Conservation (phyloP, 2,888 invertebrate genomes). For the Drosophila borborema region DNA sequence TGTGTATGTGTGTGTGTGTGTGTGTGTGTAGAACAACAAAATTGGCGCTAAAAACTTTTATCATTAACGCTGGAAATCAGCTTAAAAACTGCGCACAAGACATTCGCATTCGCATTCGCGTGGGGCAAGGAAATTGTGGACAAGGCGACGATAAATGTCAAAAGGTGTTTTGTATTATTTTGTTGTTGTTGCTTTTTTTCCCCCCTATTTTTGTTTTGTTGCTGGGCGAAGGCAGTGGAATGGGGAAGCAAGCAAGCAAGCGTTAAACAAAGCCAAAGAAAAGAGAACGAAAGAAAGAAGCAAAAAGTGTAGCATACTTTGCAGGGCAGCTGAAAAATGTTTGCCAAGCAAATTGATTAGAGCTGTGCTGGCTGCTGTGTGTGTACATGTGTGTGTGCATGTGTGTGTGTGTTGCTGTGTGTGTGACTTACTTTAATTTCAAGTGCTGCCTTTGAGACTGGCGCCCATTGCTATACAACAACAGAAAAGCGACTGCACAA, state of each 20-base stretch:
- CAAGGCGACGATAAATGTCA: slow-evolving; percentile 67
- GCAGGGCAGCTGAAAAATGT: slow-evolving; percentile 39
- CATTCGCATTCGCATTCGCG: slow-evolving; percentile 21
- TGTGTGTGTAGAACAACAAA: slow-evolving; percentile 17
- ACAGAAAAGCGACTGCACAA: slow-evolving; percentile 36
- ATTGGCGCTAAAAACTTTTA: slow-evolving; percentile 59
- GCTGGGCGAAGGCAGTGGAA: neutral
- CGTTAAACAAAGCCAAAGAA: slow-evolving; percentile 13
- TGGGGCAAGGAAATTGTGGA: slow-evolving; percentile 8
- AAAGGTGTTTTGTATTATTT: slow-evolving; percentile 57
- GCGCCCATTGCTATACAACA: slow-evolving; percentile 24
- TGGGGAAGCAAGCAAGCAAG: slow-evolving; percentile 4
- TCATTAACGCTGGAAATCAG: slow-evolving; percentile 75
- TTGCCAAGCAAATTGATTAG: slow-evolving; percentile 71
- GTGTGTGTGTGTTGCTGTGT: slow-evolving; percentile 9
- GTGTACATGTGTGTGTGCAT: neutral
- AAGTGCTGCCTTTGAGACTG: slow-evolving; percentile 62
- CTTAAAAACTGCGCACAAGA: slow-evolving; percentile 59
- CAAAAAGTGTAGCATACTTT: slow-evolving; percentile 60
- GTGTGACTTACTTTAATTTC: slow-evolving; percentile 50
- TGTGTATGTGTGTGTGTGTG: slow-evolving; percentile 1
- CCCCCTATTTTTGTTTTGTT: neutral
- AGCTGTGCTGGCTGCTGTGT: slow-evolving; percentile 8
- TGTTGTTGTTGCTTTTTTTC: neutral
- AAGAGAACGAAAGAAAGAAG: neutral